Evolutionary conservation across 1,140 invertebrate species (phyloP).

Genomic region (Aplysia californica): DNA sequence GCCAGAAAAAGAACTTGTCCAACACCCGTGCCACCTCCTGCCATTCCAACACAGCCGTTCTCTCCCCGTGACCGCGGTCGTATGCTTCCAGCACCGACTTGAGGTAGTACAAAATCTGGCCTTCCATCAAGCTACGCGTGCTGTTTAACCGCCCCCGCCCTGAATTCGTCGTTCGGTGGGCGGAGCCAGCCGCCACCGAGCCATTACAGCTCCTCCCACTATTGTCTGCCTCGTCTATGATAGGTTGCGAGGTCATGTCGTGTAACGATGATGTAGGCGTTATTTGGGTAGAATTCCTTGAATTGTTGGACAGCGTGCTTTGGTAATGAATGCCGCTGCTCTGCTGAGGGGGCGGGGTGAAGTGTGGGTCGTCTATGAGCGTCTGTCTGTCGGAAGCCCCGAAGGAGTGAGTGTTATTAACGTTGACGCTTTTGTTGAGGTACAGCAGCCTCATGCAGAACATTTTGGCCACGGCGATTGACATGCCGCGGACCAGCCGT

Average conservation of each 20-base stretch:
- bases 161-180: background rate
- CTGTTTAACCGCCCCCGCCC: background rate
- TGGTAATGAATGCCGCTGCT: background rate
- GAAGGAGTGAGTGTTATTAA: background rate
- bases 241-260: too few relatives aligned
- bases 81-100: conserved; percentile 47
- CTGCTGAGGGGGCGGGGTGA: background rate
- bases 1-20: conserved; percentile 51
- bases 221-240: too few relatives aligned
- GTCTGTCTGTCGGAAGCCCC: background rate
- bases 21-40: conserved; percentile 55
- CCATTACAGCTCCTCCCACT: conserved; percentile 8
- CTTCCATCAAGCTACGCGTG: conserved; percentile 36
- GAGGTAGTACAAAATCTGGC: conserved; percentile 51
- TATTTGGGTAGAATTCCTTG: too few relatives aligned
- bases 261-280: too few relatives aligned
- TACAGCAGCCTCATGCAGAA: conserved; percentile 44
- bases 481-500: conserved; percentile 39
- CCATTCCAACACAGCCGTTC: conserved; percentile 50
- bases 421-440: conserved; percentile 6
- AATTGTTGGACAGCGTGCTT: background rate
- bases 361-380: background rate
- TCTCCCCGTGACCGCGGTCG: conserved; percentile 43
- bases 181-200: background rate
- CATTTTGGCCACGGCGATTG: conserved; percentile 31